Evolutionary conservation across 2,113 vertebrate species (phyloP).

Genomic region (Thalassoma bifasciatum): DNA sequence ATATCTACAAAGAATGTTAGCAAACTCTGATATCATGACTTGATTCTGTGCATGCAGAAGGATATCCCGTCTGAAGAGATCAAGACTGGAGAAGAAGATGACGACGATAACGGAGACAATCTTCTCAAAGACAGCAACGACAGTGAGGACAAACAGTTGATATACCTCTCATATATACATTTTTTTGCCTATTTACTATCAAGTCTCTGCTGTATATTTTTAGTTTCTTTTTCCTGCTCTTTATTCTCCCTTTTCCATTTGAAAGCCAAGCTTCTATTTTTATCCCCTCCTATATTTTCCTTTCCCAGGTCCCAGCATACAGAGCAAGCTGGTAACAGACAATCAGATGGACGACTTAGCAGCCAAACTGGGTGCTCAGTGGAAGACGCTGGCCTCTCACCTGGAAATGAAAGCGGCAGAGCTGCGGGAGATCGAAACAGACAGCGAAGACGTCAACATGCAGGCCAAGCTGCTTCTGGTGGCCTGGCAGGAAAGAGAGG

Average conservation of each 20-base stretch:
- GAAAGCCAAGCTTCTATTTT: neutral
- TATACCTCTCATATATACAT: neutral
- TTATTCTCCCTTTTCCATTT: neutral
- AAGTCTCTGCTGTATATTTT: neutral
- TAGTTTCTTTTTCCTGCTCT: neutral
- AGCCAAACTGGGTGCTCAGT: constrained; percentile 88
- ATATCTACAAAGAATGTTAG: neutral
- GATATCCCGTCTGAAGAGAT: constrained; percentile 99
- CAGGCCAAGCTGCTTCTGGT: constrained; percentile 96
- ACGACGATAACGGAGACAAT: constrained; percentile 97
- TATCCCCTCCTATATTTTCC: neutral
- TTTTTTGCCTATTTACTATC: neutral
- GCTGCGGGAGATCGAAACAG: constrained; percentile 92
- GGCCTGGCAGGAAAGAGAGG: constrained; percentile 97
- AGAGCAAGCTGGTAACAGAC: constrained; percentile 89
- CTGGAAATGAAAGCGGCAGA: constrained; percentile 94
- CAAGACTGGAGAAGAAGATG: constrained; percentile 98
- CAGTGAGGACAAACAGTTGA: constrained; percentile 85
- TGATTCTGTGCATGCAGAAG: constrained; percentile 66
- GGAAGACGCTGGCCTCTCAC: constrained; percentile 90
- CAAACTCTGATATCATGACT: neutral
- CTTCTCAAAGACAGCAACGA: constrained; percentile 97
- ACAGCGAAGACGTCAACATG: constrained; percentile 93
- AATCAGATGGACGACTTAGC: constrained; percentile 94
- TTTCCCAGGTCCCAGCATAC: constrained; percentile 90